phyloP scores from a whole-genome alignment of 2,888 invertebrate species.

The Melinaea menophilus region DNA sequence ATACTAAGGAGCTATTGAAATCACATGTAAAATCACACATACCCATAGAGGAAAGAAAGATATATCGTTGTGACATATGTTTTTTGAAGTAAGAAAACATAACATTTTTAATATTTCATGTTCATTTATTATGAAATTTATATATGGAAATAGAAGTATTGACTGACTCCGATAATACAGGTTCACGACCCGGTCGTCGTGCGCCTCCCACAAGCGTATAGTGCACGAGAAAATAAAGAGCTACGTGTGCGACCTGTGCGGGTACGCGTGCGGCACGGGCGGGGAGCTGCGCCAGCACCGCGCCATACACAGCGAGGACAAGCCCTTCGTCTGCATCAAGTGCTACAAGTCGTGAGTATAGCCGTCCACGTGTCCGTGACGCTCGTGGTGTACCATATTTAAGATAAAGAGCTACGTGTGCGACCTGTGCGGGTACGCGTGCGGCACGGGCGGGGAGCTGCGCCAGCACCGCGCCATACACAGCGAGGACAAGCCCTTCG shows the following conservation, averaged over 20 bases:
- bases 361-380: too few species aligned
- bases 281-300: slow-evolving; percentile 77
- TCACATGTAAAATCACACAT: slow-evolving; percentile 74
- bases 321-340: slow-evolving; percentile 70
- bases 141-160: too few species aligned
- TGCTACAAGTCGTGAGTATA: slow-evolving; percentile 67
- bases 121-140: too few species aligned
- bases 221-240: slow-evolving; percentile 78
- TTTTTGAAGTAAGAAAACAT: slow-evolving; percentile 67
- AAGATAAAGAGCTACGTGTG: too few species aligned
- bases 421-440: too few species aligned
- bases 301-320: slow-evolving; percentile 78
- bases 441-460: too few species aligned
- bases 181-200: slow-evolving; percentile 75
- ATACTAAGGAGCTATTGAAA: slow-evolving; percentile 67
- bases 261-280: slow-evolving; percentile 77
- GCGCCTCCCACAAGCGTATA: slow-evolving; percentile 72
- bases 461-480: too few species aligned
- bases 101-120: too few species aligned
- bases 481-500: too few species aligned
- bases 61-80: slow-evolving; percentile 71
- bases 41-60: slow-evolving; percentile 73
- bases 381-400: too few species aligned
- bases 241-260: slow-evolving; percentile 77
- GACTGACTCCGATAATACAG: slow-evolving; percentile 38